Evolutionary conservation across 2,888 invertebrate species (phyloP), one percentile per base, ranked within the genome.

Genomic region (Polyommatus iphigenia): DNA sequence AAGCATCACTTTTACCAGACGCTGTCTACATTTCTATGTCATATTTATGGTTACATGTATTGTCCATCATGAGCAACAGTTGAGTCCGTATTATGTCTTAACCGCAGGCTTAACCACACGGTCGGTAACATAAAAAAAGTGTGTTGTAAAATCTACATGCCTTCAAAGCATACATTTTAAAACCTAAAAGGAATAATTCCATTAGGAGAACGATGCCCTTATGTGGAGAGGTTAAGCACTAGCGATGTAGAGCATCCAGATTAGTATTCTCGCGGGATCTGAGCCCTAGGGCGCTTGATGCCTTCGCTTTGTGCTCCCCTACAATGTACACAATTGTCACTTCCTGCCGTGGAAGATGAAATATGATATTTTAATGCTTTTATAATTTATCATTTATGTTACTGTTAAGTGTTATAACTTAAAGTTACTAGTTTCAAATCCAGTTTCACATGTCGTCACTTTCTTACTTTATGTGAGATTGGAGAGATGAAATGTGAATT

Each of bases 271-370:
- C 29, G 67, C 67, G 67, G 29, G 67, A 62, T 10, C 59, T 59
- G 62, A 67, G 67, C 67, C 67, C 67, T 67, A 29, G 24, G 29
- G 24, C 67, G 18, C 67, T 67, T 67, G 67, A 67, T 67, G 29
- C 13, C 67, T 32, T 67, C 67, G 29, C 7, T 67, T 29, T 67
- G 67, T 67, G 67, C 67, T 67, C 67, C 67, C 67, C 29, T 15
- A 18, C 67, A 67, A 67, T 67, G 32, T 29, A 67, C 24, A 67
- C 67, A 67, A 67, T 67, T 32, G 67, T 29, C 67, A 67, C 29
- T 67, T 67, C 67, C 67, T 67, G 67, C 67, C 67, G 29, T 13
- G 54, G 20, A 59, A 20, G 20, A 20, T 20, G 59, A 59, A 20
- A 20, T 20, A 8, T 20, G 59, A 59, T 59, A 59, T 59, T 59